phyloP scores from a whole-genome alignment of 2,888 invertebrate genomes.

The Sphaeridia pumilis region DNA sequence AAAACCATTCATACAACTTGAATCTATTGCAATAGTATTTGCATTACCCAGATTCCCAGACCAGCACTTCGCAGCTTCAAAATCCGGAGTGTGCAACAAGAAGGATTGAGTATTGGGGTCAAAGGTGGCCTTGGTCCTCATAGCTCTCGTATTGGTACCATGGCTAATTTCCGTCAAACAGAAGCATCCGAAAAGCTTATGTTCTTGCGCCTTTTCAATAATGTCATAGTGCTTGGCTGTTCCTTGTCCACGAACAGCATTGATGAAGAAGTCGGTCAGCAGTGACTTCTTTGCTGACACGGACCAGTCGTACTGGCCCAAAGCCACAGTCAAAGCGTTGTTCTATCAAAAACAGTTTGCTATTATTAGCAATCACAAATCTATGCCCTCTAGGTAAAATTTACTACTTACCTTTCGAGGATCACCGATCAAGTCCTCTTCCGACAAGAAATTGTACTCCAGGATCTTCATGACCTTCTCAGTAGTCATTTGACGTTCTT shows the following conservation, averaged over 20 bases:
- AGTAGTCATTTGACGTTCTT: constrained; percentile 47
- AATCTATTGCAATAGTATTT: not conserved
- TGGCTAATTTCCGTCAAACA: constrained; percentile 74
- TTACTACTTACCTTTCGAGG: constrained; percentile 20
- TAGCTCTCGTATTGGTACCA: constrained; percentile 77
- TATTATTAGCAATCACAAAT: not conserved
- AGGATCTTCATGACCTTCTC: constrained; percentile 53
- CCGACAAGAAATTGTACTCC: constrained; percentile 51
- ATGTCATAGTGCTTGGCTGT: constrained; percentile 39
- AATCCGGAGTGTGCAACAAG: constrained; percentile 59
- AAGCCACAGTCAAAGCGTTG: constrained; percentile 18
- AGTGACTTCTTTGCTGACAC: constrained; percentile 25
- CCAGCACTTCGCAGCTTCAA: constrained; percentile 77
- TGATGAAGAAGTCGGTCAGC: constrained; percentile 38
- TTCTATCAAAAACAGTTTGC: no score
- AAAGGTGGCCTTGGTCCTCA: constrained; percentile 75
- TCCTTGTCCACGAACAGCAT: constrained; percentile 39
- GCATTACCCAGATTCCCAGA: constrained; percentile 68
- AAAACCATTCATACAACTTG: not conserved
- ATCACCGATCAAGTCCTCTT: constrained; percentile 27
- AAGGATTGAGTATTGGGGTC: constrained; percentile 58
- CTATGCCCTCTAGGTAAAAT: not conserved
- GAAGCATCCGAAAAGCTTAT: constrained; percentile 35
- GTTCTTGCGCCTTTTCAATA: constrained; percentile 38
- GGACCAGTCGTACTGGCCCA: constrained; percentile 36